phyloP scores from a whole-genome alignment of 2,797 vertebrate genomes.

The Microcaecilia unicolor region DNA sequence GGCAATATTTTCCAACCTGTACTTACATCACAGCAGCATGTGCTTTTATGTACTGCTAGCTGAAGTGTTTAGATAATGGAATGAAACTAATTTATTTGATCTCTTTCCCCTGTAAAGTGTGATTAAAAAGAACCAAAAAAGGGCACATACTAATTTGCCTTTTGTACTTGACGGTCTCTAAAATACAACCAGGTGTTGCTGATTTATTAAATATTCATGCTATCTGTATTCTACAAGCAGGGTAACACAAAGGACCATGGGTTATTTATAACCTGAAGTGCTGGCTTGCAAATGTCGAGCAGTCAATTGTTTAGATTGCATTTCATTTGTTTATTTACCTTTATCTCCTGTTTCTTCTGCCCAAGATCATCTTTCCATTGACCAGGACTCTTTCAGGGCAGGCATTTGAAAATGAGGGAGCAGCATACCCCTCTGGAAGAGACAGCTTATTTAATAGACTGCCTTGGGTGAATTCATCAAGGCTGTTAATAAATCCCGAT shows the following conservation, averaged over 20 bases:
- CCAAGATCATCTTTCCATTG: too few relatives aligned
- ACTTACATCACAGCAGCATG: slow-evolving; percentile 1
- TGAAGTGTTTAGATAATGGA: slow-evolving; percentile 6
- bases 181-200: slow-evolving; percentile 29
- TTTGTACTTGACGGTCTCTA: slow-evolving; percentile 29
- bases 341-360: slow-evolving; percentile 27
- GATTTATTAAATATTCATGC: slow-evolving; percentile 42
- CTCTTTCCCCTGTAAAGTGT: slow-evolving; percentile 14
- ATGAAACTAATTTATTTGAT: slow-evolving; percentile 27
- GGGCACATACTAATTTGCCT: slow-evolving; percentile 30
- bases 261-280: slow-evolving; percentile 37
- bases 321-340: slow-evolving; percentile 21
- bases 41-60: slow-evolving; percentile 23
- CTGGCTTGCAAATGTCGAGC: slow-evolving; percentile 25
- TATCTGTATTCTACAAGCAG: too few relatives aligned
- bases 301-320: slow-evolving; percentile 22
- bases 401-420: too few relatives aligned
- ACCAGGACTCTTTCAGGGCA: too few relatives aligned
- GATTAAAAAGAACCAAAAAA: slow-evolving; percentile 30
- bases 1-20: too few relatives aligned
- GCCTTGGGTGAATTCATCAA: too few relatives aligned
- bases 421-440: too few relatives aligned
- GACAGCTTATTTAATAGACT: too few relatives aligned
- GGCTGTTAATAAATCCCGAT: too few relatives aligned
- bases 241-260: slow-evolving; percentile 23